phyloP scores from a whole-genome alignment of 2,888 invertebrate species.

The Drosophila paucipuncta region DNA sequence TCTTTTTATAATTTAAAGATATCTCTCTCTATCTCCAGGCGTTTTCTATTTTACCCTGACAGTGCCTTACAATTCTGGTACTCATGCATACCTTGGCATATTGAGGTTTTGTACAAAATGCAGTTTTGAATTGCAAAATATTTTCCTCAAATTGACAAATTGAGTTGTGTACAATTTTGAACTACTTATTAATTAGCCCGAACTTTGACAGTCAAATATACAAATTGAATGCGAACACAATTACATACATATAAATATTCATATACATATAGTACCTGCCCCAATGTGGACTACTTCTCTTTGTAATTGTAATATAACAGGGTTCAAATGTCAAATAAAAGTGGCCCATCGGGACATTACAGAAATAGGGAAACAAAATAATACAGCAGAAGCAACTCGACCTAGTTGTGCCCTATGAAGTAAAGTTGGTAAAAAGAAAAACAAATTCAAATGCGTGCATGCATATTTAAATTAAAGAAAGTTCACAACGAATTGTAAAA shows the following conservation, averaged over 20 bases:
- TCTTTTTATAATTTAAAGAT: neutral
- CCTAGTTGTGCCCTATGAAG: neutral
- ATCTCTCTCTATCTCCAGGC: neutral
- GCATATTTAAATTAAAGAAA: neutral
- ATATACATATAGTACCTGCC: neutral
- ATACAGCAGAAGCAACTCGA: neutral
- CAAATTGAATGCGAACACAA: neutral
- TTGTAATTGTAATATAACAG: neutral
- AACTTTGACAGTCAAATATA: neutral
- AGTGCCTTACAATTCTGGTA: too few species aligned
- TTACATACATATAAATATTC: neutral
- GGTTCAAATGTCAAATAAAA: conserved; percentile 20
- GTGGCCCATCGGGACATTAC: conserved; percentile 12
- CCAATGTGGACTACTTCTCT: neutral
- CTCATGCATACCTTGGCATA: too few species aligned
- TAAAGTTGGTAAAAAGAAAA: neutral
- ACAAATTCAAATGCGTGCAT: neutral
- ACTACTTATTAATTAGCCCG: neutral
- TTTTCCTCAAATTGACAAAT: neutral
- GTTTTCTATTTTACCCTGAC: neutral
- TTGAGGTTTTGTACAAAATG: too few species aligned
- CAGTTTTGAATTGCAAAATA: neutral
- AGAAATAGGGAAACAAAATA: neutral
- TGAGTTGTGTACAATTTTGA: neutral
- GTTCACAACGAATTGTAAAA: neutral